A percentile compares a stretch with the other conserved stretches of the same genome.
Conservation (phyloP, 2,797 vertebrate genomes). For the Enteromius fasciolatus region DNA sequence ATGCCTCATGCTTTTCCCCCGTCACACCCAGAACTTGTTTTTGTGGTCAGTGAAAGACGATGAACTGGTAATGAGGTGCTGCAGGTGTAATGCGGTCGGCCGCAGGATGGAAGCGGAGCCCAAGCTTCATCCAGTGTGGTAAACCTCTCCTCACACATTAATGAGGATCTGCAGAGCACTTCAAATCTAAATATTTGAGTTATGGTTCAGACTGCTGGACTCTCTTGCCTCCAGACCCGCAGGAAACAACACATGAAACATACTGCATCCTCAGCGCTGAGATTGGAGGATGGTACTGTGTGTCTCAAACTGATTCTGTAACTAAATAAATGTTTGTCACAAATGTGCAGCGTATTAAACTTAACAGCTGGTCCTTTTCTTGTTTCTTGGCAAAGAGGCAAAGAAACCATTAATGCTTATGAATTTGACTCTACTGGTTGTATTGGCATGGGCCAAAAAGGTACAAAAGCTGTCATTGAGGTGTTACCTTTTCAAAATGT, state of each 20-base stretch:
- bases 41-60: neutral
- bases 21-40: constrained; percentile 7
- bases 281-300: constrained; percentile 47
- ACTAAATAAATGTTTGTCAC: constrained; percentile 30
- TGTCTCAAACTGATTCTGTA: neutral
- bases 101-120: neutral
- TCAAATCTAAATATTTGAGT: constrained; percentile 38
- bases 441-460: neutral
- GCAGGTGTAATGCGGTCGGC: neutral
- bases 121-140: neutral
- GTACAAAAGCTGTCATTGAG: too few relatives aligned
- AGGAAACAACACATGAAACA: constrained; percentile 16
- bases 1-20: neutral
- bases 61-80: neutral
- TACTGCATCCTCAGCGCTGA: constrained; percentile 57
- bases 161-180: constrained; percentile 23
- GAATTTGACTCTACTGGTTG: neutral
- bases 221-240: constrained; percentile 6
- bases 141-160: neutral
- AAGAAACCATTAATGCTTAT: neutral
- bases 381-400: neutral
- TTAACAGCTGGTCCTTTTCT: constrained; percentile 15
- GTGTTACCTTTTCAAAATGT: too few relatives aligned
- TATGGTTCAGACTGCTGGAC: neutral
- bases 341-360: constrained; percentile 10